A percentile compares a stretch with the other conserved stretches of the same genome.
Evolutionary conservation across 1,140 invertebrate genomes (phyloP).

Genomic region (Cephus cinctus): DNA sequence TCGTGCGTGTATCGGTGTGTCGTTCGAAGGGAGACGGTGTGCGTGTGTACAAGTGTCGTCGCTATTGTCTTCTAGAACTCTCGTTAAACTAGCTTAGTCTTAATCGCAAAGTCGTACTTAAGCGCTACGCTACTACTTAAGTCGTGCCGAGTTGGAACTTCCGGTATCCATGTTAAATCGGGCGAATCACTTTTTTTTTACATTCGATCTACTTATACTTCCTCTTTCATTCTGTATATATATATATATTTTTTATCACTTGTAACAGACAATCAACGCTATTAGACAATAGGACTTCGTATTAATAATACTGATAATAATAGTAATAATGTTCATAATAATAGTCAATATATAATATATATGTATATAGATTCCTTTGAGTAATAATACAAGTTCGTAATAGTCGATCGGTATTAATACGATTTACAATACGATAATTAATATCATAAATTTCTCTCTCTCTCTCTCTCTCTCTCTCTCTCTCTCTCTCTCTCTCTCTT

Average conservation of each 20-base stretch:
- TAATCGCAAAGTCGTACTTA: no score
- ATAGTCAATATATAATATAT: slow-evolving; percentile 28
- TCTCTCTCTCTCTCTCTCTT: slow-evolving; percentile 15
- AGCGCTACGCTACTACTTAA: no score
- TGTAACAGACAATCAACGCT: slow-evolving; percentile 41
- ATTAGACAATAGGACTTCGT: slow-evolving; percentile 45
- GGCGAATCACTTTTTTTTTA: no score
- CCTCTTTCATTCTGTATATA: neutral
- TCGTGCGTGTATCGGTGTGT: no score
- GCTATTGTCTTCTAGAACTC: no score
- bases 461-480: slow-evolving; percentile 25
- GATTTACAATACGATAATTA: slow-evolving; percentile 40
- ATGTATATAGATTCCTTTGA: slow-evolving; percentile 32
- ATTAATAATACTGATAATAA: slow-evolving; percentile 38
- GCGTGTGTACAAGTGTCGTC: no score
- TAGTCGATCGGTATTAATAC: slow-evolving; percentile 7
- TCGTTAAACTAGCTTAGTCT: no score
- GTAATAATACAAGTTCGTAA: slow-evolving; percentile 34
- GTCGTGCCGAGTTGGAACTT: no score
- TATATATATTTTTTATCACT: neutral
- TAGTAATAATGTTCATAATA: slow-evolving; percentile 28
- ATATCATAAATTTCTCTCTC: slow-evolving; percentile 35
- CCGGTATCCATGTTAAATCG: no score
- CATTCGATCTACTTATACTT: no score
- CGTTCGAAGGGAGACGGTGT: no score